These are phyloP conservation scores for Oasisia sp. DNA, from an alignment of 2,888 invertebrate genomes.

Conservation along the genomic window DNA sequence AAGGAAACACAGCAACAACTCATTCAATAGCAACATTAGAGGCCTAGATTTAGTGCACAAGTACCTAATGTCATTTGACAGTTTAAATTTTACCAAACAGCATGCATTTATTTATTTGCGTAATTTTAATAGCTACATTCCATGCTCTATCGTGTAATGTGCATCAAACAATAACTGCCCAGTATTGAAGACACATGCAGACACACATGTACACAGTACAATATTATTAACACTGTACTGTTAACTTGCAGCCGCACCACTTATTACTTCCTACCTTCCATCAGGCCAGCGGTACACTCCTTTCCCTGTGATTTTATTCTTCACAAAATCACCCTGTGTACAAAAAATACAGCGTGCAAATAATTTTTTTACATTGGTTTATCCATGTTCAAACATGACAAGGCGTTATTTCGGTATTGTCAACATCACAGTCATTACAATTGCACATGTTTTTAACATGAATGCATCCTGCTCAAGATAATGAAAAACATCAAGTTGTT, in stretches of 20 bases:
- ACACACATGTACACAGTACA: too few species aligned
- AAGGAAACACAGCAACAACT: neutral
- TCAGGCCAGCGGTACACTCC: conserved; percentile 63
- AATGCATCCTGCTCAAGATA: neutral
- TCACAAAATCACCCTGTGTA: conserved; percentile 62
- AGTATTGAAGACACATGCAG: too few species aligned
- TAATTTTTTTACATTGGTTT: neutral
- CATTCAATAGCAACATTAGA: neutral
- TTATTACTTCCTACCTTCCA: conserved; percentile 46
- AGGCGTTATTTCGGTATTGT: neutral
- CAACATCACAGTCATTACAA: neutral
- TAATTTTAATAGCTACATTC: too few species aligned
- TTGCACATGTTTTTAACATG: too few species aligned
- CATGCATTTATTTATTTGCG: neutral
- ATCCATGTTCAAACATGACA: neutral
- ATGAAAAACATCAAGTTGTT: too few species aligned
- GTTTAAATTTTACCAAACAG: neutral
- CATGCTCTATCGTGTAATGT: too few species aligned
- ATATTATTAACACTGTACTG: too few species aligned
- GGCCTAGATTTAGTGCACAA: neutral
- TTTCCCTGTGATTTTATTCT: conserved; percentile 63
- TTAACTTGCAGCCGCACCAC: too few species aligned
- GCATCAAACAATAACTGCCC: too few species aligned
- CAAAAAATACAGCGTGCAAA: conserved; percentile 19
- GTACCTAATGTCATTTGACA: neutral